A percentile compares a stretch with the other conserved stretches of the same genome.
These are phyloP conservation scores for Cepaea hortensis DNA, from an alignment of 2,888 invertebrate genomes.

Conservation along the genomic window DNA sequence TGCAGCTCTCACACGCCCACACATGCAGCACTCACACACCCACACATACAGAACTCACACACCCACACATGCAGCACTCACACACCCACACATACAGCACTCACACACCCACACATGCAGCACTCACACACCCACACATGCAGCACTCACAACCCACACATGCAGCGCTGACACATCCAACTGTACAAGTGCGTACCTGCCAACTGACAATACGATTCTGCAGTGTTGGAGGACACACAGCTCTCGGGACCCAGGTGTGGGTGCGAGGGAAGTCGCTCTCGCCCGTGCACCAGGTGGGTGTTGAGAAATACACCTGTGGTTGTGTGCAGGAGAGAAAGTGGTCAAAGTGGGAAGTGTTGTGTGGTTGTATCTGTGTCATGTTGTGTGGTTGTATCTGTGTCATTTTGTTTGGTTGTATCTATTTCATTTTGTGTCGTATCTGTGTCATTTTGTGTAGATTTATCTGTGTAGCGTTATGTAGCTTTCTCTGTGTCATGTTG, in stretches of 20 bases:
- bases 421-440: too few species aligned
- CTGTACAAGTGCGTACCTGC: constrained; percentile 23
- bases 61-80: neutral
- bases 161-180: neutral
- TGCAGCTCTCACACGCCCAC: neutral
- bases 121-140: neutral
- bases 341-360: too few species aligned
- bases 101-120: neutral
- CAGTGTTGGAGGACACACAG: constrained; percentile 1
- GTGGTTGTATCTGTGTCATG: too few species aligned
- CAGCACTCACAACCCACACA: neutral
- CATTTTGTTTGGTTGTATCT: too few species aligned
- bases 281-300: constrained; percentile 19
- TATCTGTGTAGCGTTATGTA: too few species aligned
- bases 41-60: neutral
- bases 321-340: too few species aligned
- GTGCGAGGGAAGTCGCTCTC: constrained; percentile 23
- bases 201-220: constrained; percentile 36
- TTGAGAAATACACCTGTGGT: constrained; percentile 24
- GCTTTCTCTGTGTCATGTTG: too few species aligned
- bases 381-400: too few species aligned
- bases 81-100: too few species aligned
- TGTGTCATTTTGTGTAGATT: too few species aligned
- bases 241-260: neutral
- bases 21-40: neutral